A percentile compares a stretch with the other conserved stretches of the same genome.
These are phyloP conservation scores for Tanytarsus gracilentus DNA, from an alignment of 2,888 invertebrate genomes.

Conservation along the genomic window DNA sequence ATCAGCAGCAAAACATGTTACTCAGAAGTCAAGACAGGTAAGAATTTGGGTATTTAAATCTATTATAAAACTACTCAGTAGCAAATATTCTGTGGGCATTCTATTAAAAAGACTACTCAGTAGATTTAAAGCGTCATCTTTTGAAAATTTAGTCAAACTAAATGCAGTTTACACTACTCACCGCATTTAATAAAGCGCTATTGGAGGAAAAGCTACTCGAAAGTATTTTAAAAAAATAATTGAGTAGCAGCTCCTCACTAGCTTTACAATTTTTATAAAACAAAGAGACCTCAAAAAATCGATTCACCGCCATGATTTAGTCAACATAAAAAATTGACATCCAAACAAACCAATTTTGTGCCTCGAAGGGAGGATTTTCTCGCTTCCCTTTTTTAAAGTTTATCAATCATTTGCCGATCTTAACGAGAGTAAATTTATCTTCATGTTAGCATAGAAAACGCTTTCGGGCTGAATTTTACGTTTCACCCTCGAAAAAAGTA, in stretches of 20 bases:
- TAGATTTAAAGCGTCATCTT: background rate
- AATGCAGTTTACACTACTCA: background rate
- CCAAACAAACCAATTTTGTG: background rate
- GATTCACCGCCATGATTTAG: background rate
- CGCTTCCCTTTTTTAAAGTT: background rate
- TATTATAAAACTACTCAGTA: background rate
- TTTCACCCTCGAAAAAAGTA: background rate
- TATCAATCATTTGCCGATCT: constrained; percentile 24
- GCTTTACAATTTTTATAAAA: background rate
- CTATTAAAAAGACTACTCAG: background rate
- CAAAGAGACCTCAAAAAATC: background rate
- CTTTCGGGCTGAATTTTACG: background rate
- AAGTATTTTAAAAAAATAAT: background rate
- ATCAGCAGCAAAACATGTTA: constrained; percentile 28
- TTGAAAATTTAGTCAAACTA: background rate
- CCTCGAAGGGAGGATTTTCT: too few relatives aligned
- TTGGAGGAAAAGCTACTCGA: background rate
- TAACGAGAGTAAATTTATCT: constrained; percentile 18
- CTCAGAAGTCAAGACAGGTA: constrained; percentile 3
- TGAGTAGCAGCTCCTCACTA: background rate
- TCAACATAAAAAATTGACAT: constrained; percentile 10
- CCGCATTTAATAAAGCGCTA: background rate
- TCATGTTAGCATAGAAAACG: background rate
- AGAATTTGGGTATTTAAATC: background rate
- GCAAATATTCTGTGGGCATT: background rate